phyloP scores from a whole-genome alignment of 2,797 vertebrate genomes.

The Perodicticus potto region DNA sequence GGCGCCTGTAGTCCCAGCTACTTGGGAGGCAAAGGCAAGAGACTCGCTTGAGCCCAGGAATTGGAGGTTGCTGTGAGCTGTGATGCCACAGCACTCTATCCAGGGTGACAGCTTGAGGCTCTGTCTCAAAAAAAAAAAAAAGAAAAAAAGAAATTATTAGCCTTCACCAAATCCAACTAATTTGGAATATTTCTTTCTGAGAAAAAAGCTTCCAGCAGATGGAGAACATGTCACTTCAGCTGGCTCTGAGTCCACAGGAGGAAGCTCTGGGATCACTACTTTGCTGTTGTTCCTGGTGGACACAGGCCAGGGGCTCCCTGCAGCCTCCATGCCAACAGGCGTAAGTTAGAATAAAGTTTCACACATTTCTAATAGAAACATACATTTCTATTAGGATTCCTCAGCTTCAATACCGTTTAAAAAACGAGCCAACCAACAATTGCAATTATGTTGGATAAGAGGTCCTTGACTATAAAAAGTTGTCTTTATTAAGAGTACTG shows the following conservation, averaged over 20 bases:
- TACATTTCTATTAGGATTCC: background rate
- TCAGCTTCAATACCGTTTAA: background rate
- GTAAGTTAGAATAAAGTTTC: constrained; percentile 16
- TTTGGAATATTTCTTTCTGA: constrained; percentile 33
- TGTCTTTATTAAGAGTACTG: background rate
- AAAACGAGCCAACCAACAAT: constrained; percentile 30
- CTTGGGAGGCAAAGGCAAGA: no score
- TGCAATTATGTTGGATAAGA: background rate
- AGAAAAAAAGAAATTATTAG: constrained; percentile 56
- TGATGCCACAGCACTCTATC: no score
- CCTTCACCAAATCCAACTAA: background rate
- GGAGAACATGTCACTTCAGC: background rate
- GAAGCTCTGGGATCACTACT: background rate
- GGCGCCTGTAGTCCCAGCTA: no score
- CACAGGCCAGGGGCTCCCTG: background rate
- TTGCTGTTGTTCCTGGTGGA: background rate
- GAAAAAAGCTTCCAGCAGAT: background rate
- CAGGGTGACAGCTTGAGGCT: no score
- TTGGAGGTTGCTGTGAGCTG: no score
- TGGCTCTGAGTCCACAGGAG: background rate
- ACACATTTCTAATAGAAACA: no score
- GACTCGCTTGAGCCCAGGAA: no score
- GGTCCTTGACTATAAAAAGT: background rate
- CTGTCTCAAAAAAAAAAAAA: no score
- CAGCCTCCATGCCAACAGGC: background rate